A percentile compares a stretch with the other conserved stretches of the same genome.
These are phyloP conservation scores for Brachionus sp. DNA, from an alignment of 1,140 invertebrate species.

Conservation along the genomic window DNA sequence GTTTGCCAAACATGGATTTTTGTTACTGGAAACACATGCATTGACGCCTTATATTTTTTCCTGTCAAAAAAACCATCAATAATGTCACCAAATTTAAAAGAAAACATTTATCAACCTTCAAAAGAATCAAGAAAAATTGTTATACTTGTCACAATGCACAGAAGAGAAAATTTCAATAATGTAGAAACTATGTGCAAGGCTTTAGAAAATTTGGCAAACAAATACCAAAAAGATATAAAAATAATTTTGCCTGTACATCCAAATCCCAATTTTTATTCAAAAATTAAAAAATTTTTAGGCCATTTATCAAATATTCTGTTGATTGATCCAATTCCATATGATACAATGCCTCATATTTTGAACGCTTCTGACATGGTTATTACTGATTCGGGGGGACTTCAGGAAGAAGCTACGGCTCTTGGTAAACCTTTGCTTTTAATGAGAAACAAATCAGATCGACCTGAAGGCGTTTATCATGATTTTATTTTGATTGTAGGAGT, in stretches of 20 bases:
- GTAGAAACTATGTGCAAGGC: not conserved
- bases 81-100: not conserved
- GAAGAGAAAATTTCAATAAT: not conserved
- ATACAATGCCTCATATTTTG: not conserved
- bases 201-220: not conserved
- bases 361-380: not conserved
- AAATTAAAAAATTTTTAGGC: not conserved
- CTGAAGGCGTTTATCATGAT: not conserved
- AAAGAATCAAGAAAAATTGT: not conserved
- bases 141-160: not conserved
- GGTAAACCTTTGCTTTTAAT: not conserved
- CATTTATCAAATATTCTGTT: not conserved
- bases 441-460: not conserved
- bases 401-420: not conserved
- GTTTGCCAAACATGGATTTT: not conserved
- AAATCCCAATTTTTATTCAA: not conserved
- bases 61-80: not conserved
- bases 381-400: not conserved
- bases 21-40: not conserved
- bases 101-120: not conserved
- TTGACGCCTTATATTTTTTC: not conserved
- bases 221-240: not conserved
- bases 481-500: not conserved
- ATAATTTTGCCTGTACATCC: constrained; percentile 2
- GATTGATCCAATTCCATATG: not conserved